Evolutionary conservation across 1,140 invertebrate species (phyloP).

Genomic region (Muscidifurax raptorellus): DNA sequence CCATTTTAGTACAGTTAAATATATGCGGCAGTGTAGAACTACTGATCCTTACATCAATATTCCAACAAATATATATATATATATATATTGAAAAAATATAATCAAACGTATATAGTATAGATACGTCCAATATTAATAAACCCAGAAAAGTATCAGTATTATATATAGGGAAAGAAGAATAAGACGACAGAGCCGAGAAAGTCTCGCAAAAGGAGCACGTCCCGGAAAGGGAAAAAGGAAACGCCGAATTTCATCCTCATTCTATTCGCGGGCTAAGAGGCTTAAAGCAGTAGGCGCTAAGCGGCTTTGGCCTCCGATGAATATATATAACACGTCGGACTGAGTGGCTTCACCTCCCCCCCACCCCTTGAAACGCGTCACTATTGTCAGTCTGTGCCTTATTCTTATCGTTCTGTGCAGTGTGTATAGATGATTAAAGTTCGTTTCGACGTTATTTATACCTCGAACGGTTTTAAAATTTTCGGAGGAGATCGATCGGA

Average conservation of each 20-base stretch:
- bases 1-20: too few species aligned
- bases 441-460: slow-evolving; percentile 55
- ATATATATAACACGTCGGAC: slow-evolving; percentile 13
- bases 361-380: neutral
- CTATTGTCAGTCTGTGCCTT: slow-evolving; percentile 46
- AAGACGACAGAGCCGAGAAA: neutral
- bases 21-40: too few species aligned
- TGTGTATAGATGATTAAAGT: slow-evolving; percentile 60
- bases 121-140: neutral
- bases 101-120: too few species aligned
- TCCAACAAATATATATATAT: too few species aligned
- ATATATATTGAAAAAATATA: too few species aligned
- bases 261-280: slow-evolving; percentile 61
- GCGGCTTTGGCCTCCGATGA: slow-evolving; percentile 56
- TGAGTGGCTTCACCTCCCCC: neutral
- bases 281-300: slow-evolving; percentile 63
- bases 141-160: neutral
- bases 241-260: slow-evolving; percentile 54
- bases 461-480: neutral
- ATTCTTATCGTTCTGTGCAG: slow-evolving; percentile 58
- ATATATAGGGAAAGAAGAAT: neutral
- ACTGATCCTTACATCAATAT: too few species aligned
- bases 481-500: too few species aligned
- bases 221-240: slow-evolving; percentile 46
- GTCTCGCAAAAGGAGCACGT: neutral